These are phyloP conservation scores for Calosoma granatense DNA, from an alignment of 1,140 invertebrate species.

Conservation along the genomic window DNA sequence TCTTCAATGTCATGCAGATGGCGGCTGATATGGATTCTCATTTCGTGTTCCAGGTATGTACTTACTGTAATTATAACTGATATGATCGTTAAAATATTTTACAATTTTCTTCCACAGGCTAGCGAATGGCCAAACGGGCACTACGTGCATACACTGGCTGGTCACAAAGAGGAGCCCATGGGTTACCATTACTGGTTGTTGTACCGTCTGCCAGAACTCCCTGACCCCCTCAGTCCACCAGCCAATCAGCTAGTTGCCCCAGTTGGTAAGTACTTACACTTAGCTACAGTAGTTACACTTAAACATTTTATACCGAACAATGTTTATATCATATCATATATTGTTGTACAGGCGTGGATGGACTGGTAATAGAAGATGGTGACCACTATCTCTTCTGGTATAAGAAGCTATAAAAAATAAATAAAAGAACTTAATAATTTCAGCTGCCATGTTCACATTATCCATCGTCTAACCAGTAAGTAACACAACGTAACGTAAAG, in stretches of 20 bases:
- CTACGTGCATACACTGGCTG: slow-evolving; percentile 79
- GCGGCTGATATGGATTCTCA: slow-evolving; percentile 64
- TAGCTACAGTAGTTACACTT: not conserved
- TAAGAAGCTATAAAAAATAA: slow-evolving; percentile 64
- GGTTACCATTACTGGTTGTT: slow-evolving; percentile 82
- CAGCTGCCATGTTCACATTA: not conserved
- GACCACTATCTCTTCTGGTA: slow-evolving; percentile 85
- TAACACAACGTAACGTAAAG: too few relatives aligned
- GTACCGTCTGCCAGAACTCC: slow-evolving; percentile 62
- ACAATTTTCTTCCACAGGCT: slow-evolving; percentile 32
- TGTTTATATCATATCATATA: not conserved
- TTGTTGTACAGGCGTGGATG: slow-evolving; percentile 61
- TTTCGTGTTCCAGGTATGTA: slow-evolving; percentile 32
- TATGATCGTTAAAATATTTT: not conserved
- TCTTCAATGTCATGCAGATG: slow-evolving; percentile 75
- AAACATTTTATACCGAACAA: slow-evolving; percentile 7
- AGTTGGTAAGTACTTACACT: slow-evolving; percentile 62
- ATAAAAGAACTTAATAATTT: not conserved
- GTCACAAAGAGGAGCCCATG: slow-evolving; percentile 75
- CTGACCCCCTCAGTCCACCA: slow-evolving; percentile 64
- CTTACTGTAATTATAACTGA: not conserved
- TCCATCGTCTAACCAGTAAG: too few relatives aligned
- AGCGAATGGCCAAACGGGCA: slow-evolving; percentile 84
- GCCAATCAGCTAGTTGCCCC: slow-evolving; percentile 75
- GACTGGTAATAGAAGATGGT: slow-evolving; percentile 68